These are phyloP conservation scores for Trochalopteron elliotii DNA, from an alignment of 2,113 vertebrate species.

Conservation along the genomic window DNA sequence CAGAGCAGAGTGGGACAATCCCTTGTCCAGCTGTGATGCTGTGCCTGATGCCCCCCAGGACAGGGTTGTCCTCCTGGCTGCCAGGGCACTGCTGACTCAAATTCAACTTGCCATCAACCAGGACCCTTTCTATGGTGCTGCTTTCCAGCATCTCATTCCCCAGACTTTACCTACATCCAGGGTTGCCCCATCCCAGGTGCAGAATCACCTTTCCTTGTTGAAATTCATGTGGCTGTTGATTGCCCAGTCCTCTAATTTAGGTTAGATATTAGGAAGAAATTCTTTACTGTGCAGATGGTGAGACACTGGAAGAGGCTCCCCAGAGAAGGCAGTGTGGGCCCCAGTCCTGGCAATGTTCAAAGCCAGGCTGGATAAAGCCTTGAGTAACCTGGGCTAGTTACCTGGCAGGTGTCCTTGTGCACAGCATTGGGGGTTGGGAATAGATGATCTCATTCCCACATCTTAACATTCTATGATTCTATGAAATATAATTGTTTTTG, in stretches of 20 bases:
- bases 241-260: not conserved
- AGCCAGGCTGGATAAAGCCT: not conserved
- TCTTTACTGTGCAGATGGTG: not conserved
- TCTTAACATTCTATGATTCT: not conserved
- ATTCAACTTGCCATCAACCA: accelerated
- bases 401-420: not conserved
- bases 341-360: not conserved
- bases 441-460: not conserved
- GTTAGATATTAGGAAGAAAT: not conserved
- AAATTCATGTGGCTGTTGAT: not conserved
- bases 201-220: not conserved
- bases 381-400: not conserved
- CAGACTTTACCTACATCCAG: not conserved
- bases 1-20: accelerated
- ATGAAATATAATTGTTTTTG: not conserved
- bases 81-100: not conserved
- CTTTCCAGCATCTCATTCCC: not conserved
- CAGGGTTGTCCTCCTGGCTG: not conserved
- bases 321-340: not conserved
- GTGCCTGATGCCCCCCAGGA: not conserved
- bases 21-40: accelerated
- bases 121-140: accelerated
- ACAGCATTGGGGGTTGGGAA: not conserved
- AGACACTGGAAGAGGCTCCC: not conserved
- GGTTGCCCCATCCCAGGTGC: not conserved